Evolutionary conservation across 2,888 invertebrate species (phyloP).

Genomic region (Andrena flavipes): DNA sequence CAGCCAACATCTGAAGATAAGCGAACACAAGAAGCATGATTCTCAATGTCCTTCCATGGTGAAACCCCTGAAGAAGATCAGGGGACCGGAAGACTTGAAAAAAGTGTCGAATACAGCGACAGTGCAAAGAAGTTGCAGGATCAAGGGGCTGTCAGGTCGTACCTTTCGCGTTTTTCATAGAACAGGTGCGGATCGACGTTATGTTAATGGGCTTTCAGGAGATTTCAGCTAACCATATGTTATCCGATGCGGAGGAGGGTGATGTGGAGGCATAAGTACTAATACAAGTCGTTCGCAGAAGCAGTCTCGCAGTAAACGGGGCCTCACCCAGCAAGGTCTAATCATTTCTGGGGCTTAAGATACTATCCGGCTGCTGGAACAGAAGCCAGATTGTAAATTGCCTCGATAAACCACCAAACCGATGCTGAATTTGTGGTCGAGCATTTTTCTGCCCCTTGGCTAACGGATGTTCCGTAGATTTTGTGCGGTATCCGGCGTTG

Average conservation of each 20-base stretch:
- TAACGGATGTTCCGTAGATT: slow-evolving; percentile 24
- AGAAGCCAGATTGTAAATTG: slow-evolving; percentile 74
- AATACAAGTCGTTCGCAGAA: slow-evolving; percentile 71
- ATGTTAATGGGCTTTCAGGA: slow-evolving; percentile 74
- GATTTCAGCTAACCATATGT: slow-evolving; percentile 79
- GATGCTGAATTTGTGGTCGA: slow-evolving; percentile 41
- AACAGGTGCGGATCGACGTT: slow-evolving; percentile 78
- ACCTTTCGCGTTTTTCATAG: slow-evolving; percentile 63
- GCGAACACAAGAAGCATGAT: not conserved
- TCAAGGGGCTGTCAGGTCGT: not conserved
- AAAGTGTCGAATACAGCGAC: not conserved
- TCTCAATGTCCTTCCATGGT: not conserved
- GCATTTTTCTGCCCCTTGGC: slow-evolving; percentile 19
- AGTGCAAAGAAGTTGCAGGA: not conserved
- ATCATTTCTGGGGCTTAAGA: slow-evolving; percentile 55
- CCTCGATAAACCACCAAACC: slow-evolving; percentile 61
- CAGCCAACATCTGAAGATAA: not conserved
- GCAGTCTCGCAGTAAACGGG: slow-evolving; percentile 61
- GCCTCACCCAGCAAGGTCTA: slow-evolving; percentile 58
- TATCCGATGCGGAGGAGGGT: slow-evolving; percentile 58
- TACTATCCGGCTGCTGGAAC: slow-evolving; percentile 57
- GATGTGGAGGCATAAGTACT: slow-evolving; percentile 66
- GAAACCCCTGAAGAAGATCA: not conserved
- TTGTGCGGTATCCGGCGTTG: slow-evolving; percentile 17
- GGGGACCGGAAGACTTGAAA: not conserved